These are phyloP conservation scores for Riparia riparia DNA, from an alignment of 2,113 vertebrate species.

Conservation along the genomic window DNA sequence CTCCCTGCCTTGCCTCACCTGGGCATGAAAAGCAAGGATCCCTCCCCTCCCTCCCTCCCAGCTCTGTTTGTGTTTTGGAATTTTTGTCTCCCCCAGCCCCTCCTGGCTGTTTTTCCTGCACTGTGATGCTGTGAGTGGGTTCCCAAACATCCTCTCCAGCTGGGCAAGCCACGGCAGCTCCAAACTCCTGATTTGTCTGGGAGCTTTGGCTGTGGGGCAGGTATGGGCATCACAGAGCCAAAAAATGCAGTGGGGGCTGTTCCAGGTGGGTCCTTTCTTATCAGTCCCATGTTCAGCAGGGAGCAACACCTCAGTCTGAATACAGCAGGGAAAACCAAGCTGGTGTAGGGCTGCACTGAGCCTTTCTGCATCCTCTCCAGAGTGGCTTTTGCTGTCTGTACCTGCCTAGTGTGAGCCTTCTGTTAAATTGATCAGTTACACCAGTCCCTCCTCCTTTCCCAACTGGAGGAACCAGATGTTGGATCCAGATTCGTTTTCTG, in stretches of 20 bases:
- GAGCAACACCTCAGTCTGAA: not conserved
- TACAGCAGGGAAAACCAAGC: not conserved
- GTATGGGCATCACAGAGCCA: not conserved
- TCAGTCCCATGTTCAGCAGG: not conserved
- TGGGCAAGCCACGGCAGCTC: not conserved
- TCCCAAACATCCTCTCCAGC: constrained; percentile 6
- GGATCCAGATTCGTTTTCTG: not conserved
- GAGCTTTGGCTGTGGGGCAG: not conserved
- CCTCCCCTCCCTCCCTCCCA: not conserved
- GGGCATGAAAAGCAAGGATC: not conserved
- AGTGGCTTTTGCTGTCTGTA: not conserved
- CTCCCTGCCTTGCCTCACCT: not conserved
- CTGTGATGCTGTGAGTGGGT: not conserved
- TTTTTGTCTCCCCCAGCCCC: not conserved
- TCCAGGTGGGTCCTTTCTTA: not conserved
- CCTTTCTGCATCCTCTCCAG: not conserved
- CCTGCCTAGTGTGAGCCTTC: not conserved
- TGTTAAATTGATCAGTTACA: not conserved
- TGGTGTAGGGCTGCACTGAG: not conserved
- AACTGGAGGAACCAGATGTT: not conserved
- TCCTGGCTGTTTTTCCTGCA: not conserved
- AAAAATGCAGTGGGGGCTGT: not conserved
- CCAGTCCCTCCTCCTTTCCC: not conserved
- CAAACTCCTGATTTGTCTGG: not conserved
- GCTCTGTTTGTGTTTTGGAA: constrained; percentile 33